These are phyloP conservation scores for Trichechus manatus DNA, from an alignment of 2,113 vertebrate genomes.

Conservation along the genomic window DNA sequence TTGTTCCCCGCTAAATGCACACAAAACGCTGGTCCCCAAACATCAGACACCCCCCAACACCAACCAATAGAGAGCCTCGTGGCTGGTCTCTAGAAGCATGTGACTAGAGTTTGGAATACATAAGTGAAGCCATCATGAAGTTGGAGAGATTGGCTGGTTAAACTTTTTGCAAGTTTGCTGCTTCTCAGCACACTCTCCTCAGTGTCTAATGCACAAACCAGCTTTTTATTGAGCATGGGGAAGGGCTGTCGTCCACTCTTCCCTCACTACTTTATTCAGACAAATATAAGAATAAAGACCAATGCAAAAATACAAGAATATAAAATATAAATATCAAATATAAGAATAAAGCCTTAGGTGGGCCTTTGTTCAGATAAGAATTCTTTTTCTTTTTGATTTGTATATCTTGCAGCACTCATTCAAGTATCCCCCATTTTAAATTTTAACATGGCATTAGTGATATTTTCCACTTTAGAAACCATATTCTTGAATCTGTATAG, in stretches of 20 bases:
- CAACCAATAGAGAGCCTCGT: not conserved
- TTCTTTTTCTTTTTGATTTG: not conserved
- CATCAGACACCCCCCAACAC: not conserved
- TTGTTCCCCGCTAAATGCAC: not conserved
- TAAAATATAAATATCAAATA: too few species aligned
- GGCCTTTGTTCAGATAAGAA: conserved; percentile 22
- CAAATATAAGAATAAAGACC: conserved; percentile 17
- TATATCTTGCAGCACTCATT: not conserved
- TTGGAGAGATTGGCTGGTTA: not conserved
- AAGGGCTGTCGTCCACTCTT: not conserved
- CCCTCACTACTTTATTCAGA: not conserved
- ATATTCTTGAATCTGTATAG: not conserved
- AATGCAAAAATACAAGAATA: not conserved
- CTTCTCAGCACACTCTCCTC: not conserved
- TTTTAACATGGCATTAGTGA: conserved; percentile 9
- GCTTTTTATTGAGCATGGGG: not conserved
- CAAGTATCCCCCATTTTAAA: conserved; percentile 39
- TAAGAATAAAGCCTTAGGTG: not conserved
- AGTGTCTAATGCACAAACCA: not conserved
- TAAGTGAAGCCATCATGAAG: conserved; percentile 7
- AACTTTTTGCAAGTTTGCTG: conserved; percentile 13
- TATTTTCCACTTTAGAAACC: conserved; percentile 16
- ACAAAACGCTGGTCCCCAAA: not conserved
- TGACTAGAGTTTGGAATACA: not conserved
- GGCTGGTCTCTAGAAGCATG: not conserved